Evolutionary conservation across 2,797 vertebrate genomes (phyloP).

Genomic region (Enteromius unitaeniatus): DNA sequence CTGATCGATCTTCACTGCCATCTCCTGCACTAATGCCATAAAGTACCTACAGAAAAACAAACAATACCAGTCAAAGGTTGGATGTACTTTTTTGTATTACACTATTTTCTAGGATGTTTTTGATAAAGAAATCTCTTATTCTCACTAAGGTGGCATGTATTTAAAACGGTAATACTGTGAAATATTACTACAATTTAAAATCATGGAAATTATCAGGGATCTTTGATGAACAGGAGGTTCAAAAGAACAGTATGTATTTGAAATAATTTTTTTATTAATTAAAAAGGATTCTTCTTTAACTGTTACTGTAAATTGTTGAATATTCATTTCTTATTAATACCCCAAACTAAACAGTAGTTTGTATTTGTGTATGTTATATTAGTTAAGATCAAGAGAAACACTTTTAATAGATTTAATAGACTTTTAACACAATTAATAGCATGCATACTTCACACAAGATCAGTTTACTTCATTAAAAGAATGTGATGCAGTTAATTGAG

Average conservation of each 20-base stretch:
- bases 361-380: not conserved
- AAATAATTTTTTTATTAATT: not conserved
- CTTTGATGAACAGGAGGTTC: not conserved
- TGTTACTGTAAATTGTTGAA: not conserved
- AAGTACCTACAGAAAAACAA: conserved; percentile 84
- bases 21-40: conserved; percentile 98
- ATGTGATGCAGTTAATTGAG: not conserved
- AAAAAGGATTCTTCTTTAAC: not conserved
- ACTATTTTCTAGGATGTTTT: not conserved
- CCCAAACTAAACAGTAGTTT: not conserved
- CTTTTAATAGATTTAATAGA: too few relatives aligned
- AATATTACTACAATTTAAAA: not conserved
- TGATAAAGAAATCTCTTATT: not conserved
- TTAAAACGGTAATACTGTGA: not conserved
- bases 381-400: not conserved
- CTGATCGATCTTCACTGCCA: conserved; percentile 96
- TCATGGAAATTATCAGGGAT: not conserved
- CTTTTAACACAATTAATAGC: not conserved
- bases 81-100: not conserved
- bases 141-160: not conserved
- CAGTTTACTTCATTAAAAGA: not conserved
- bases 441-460: not conserved
- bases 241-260: not conserved
- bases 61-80: conserved; percentile 3
- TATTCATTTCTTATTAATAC: not conserved